These are phyloP conservation scores for Sesia apiformis DNA, from an alignment of 2,888 invertebrate genomes.

Conservation along the genomic window DNA sequence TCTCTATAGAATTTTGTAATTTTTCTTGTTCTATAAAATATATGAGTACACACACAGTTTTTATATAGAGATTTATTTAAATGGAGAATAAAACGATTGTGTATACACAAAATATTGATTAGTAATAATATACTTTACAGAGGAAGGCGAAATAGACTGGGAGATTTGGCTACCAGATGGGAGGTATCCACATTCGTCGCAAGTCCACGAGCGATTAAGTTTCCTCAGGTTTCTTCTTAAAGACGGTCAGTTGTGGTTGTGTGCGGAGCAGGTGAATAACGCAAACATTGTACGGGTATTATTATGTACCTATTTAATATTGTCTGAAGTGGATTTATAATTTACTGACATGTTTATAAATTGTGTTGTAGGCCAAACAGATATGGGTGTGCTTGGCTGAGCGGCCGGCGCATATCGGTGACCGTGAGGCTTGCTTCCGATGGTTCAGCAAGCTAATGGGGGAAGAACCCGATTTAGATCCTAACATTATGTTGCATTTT, in stretches of 20 bases:
- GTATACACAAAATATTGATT: no score
- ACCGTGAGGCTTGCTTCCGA: conserved; percentile 97
- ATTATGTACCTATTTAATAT: conserved; percentile 5
- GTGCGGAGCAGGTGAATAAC: conserved; percentile 85
- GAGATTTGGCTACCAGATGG: conserved; percentile 87
- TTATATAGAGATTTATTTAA: no score
- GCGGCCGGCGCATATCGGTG: conserved; percentile 91
- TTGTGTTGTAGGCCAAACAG: conserved; percentile 82
- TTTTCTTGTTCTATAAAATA: no score
- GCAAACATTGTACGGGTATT: neutral
- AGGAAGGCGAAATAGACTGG: conserved; percentile 85
- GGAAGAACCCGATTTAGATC: conserved; percentile 97
- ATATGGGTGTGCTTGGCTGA: conserved; percentile 98
- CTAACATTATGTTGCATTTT: conserved; percentile 95
- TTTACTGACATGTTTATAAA: neutral
- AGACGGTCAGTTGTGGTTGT: conserved; percentile 97
- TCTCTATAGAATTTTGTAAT: no score
- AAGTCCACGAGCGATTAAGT: conserved; percentile 94
- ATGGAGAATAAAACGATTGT: no score
- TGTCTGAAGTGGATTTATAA: conserved; percentile 2
- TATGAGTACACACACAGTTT: no score
- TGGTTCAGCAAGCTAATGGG: conserved; percentile 99
- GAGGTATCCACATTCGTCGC: conserved; percentile 91
- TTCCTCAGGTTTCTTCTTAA: conserved; percentile 93
- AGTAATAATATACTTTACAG: conserved; percentile 42